Evolutionary conservation across 2,113 vertebrate genomes (phyloP), one percentile per base, ranked within the genome.

Genomic region (Stegastes partitus): DNA sequence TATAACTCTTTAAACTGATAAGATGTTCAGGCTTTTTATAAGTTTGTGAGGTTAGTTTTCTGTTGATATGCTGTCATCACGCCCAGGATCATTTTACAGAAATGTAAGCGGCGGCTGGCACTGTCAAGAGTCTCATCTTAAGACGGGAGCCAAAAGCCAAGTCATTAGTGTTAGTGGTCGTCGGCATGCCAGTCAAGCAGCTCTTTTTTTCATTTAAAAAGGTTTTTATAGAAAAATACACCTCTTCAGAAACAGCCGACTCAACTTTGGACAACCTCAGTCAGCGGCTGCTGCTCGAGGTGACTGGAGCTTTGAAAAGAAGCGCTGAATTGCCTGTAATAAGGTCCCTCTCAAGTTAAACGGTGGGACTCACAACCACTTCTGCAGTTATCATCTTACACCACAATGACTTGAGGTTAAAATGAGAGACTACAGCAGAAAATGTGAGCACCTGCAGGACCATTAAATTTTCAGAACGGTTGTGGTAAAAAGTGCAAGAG

Each of bases 41-140:
- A 56, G 53, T 51, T 87, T 79, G 79, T 49, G 69, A 63, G 57
- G 58, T 73, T 37, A 73, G 66, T 53, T 53, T 65, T 74, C 23
- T 72, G 63, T 72, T 80, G 61, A 74, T 21, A 5, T 15, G 26
- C 63, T 65, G 22, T 69, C 22, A 19, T 77, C 64, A 87, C 39
- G 51, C 42, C 81, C 69, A 79, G 83, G 70, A 69, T 91, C 37
- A 69, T 58, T 62, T 91, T 82, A 81, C 84, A 84, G 57, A 76
- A 51, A 56, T 64, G 61, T 56, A 74, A 39, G 58, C 19, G 2
- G 57, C 15, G 23, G 49, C 44, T 56, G 55, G 49, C 5, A 45
- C 44, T 56, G 55, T 54, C 5, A 18, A 57, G 23, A 44, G 54
- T 69, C 81, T 81, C 62, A 66, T 37, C 45, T 77, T 21, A 66